These are phyloP conservation scores for Halocynthia aurantium DNA, from an alignment of 23 tunicate species.

Conservation along the genomic window DNA sequence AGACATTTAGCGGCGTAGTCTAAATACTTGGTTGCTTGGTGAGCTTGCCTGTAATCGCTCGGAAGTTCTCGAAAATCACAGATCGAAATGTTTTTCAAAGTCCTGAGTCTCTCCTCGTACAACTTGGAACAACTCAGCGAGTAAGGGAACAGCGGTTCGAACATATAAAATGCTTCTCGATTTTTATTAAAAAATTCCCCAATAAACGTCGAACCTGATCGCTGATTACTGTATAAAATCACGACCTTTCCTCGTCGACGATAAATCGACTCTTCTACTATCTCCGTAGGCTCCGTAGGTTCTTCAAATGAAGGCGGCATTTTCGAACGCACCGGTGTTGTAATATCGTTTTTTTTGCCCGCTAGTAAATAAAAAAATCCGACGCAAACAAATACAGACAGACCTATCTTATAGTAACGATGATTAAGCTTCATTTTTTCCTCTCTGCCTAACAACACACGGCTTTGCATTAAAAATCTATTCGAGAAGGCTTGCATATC, in stretches of 20 bases:
- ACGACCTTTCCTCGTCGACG: neutral
- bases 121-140: neutral
- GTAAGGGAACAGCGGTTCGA: slow-evolving; percentile 6
- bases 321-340: too few species aligned
- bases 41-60: neutral
- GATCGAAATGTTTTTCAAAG: neutral
- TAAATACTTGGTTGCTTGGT: neutral
- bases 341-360: too few species aligned
- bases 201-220: slow-evolving; percentile 1
- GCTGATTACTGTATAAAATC: neutral
- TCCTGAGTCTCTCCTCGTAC: neutral
- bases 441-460: too few species aligned
- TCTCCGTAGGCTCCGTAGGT: too few species aligned
- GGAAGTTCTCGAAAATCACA: neutral
- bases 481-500: too few species aligned
- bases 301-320: too few species aligned
- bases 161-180: neutral
- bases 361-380: too few species aligned
- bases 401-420: too few species aligned
- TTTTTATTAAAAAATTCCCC: neutral
- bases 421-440: too few species aligned
- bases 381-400: too few species aligned
- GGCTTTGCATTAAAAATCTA: too few species aligned
- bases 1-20: neutral
- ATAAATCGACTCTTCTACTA: neutral